Conservation (phyloP, 1,140 invertebrate species). For the Atta texana region DNA sequence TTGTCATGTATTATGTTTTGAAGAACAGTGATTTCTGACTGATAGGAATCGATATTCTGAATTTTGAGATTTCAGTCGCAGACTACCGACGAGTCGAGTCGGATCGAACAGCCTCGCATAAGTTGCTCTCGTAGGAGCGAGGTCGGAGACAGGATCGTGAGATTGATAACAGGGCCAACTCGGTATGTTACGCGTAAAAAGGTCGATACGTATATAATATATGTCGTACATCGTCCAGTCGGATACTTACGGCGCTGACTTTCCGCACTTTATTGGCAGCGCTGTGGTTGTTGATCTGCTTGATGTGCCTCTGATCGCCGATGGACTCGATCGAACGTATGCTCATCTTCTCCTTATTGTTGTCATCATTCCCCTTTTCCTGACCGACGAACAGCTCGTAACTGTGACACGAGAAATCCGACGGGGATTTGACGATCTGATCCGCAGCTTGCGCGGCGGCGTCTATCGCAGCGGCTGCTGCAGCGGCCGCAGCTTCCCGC, state of each 20-base stretch:
- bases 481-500: conserved; percentile 87
- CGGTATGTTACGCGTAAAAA: conserved; percentile 60
- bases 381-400: conserved; percentile 96
- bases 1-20: background rate
- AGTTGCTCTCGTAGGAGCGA: conserved; percentile 72
- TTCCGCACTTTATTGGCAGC: conserved; percentile 91
- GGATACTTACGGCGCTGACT: conserved; percentile 95
- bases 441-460: conserved; percentile 86
- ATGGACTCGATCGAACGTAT: conserved; percentile 95
- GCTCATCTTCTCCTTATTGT: conserved; percentile 96
- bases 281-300: conserved; percentile 84
- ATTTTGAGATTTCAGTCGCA: conserved; percentile 3
- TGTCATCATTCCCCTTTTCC: conserved; percentile 93
- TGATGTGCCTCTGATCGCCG: conserved; percentile 91
- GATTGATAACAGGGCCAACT: conserved; percentile 63
- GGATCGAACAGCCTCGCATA: conserved; percentile 68
- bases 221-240: conserved; percentile 11
- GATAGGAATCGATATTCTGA: background rate
- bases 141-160: conserved; percentile 44
- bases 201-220: conserved; percentile 45
- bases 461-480: conserved; percentile 86
- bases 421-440: conserved; percentile 93
- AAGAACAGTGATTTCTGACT: background rate
- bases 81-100: conserved; percentile 72
- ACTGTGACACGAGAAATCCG: conserved; percentile 95